Base-by-base conservation (phyloP, 2,888 invertebrate genomes). In the Embidobia sp. region DNA sequence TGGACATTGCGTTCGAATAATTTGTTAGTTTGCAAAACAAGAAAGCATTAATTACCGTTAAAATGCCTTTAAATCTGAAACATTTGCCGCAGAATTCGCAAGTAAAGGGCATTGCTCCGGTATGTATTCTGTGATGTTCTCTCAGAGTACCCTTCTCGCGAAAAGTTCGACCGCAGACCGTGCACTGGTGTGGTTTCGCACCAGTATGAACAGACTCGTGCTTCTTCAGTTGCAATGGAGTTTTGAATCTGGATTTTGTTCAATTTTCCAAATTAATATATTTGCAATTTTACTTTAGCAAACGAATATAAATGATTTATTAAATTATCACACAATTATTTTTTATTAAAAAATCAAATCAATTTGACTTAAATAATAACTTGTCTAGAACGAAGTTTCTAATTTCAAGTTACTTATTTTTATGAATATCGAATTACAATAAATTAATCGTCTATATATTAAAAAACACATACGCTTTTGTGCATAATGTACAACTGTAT, bases 61-160 rank as follows among this genome's bases (percentile, higher is more conserved):
- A 88, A 37, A 94, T 94, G 77, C 94, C 94, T 85, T 95, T 94
- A 85, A 94, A 95, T 22, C 95, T 90, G 86, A 95, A 95, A 8
- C 92, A 92, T 88, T 95, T 94, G 13, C 93, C 93, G 84, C 95
- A 95, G 85, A 93, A 94, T 83, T 94, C 93, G 81, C 95, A 95
- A 1, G 93, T 91, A 80, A 93, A 94, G 0, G 95, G 95, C 94
- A 94, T 94, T 0, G 93, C 93, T 4, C 95, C 95, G 0, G 95
- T 95, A 80, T 95, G 95, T 8, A 94, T 93, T 22, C 95, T 92
- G 84, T 93, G 93, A 84, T 95, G 95, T 10, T 95, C 94, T 48
- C 93, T 92, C 55, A 95, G 88, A 11, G 95, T 94, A 33, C 94
- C 94, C 55, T 94, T 92, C 76, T 95, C 92, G 6, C 95, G 90